phyloP scores from a whole-genome alignment of 2,797 vertebrate species.

The Clamator glandarius region DNA sequence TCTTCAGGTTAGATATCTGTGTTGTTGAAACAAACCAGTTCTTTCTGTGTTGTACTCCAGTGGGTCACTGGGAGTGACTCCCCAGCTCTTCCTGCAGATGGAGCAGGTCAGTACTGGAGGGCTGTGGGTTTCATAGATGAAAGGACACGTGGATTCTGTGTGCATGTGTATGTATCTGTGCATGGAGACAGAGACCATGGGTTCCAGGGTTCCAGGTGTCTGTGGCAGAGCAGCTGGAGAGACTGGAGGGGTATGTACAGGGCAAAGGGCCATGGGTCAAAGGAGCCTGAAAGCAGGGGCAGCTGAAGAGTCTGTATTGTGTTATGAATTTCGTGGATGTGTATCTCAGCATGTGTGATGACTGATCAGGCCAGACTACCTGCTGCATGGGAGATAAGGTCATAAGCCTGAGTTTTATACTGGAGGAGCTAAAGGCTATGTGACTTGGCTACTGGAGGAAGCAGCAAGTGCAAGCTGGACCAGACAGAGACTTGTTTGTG shows the following conservation, averaged over 20 bases:
- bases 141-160: neutral
- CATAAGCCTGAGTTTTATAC: neutral
- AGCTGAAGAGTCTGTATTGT: neutral
- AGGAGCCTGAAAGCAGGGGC: accelerated
- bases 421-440: neutral
- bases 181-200: neutral
- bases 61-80: too few species aligned
- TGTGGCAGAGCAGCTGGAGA: neutral
- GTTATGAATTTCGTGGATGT: neutral
- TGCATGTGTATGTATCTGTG: neutral
- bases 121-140: neutral
- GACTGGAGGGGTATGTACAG: neutral
- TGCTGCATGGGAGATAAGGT: neutral
- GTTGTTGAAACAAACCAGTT: too few species aligned
- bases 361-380: neutral
- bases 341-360: neutral
- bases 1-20: too few species aligned
- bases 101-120: neutral
- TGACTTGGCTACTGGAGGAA: neutral
- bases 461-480: too few species aligned
- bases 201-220: neutral
- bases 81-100: neutral
- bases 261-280: accelerated
- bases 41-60: too few species aligned
- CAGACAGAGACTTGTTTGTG: neutral